Conservation (phyloP, 2,113 vertebrate species). For the Spea multiplicata region DNA sequence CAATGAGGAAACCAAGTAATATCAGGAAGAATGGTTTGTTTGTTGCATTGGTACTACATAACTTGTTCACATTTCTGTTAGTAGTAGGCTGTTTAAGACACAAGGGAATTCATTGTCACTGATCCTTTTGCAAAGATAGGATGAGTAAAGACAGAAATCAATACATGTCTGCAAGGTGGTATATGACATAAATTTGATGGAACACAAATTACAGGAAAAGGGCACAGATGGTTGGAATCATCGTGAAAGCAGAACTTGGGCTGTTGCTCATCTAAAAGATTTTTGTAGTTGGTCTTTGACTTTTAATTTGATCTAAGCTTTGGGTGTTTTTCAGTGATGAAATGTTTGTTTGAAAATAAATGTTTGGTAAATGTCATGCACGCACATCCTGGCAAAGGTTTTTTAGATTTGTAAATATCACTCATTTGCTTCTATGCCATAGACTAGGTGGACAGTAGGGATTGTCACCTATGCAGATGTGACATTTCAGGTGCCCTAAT, state of each 20-base stretch:
- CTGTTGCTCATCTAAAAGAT: neutral
- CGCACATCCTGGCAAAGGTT: no score
- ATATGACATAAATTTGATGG: constrained; percentile 3
- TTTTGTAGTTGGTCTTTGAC: neutral
- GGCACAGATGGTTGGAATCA: neutral
- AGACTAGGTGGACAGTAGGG: no score
- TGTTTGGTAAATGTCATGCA: no score
- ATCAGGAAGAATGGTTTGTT: neutral
- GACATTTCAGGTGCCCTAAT: no score
- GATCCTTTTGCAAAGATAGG: neutral
- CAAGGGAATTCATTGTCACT: neutral
- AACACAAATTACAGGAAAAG: neutral
- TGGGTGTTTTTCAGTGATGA: neutral
- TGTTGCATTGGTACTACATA: neutral
- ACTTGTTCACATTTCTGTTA: neutral
- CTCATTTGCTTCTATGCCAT: no score
- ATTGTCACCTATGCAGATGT: no score
- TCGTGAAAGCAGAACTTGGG: neutral
- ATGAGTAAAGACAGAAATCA: neutral
- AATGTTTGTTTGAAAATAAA: neutral
- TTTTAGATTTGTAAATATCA: no score
- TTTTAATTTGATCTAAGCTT: neutral
- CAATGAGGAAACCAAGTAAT: neutral
- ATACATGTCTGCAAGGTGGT: neutral
- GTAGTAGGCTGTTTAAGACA: neutral